These are phyloP conservation scores for Lasioglossum villosulum DNA, from an alignment of 2,888 invertebrate genomes.

Conservation along the genomic window DNA sequence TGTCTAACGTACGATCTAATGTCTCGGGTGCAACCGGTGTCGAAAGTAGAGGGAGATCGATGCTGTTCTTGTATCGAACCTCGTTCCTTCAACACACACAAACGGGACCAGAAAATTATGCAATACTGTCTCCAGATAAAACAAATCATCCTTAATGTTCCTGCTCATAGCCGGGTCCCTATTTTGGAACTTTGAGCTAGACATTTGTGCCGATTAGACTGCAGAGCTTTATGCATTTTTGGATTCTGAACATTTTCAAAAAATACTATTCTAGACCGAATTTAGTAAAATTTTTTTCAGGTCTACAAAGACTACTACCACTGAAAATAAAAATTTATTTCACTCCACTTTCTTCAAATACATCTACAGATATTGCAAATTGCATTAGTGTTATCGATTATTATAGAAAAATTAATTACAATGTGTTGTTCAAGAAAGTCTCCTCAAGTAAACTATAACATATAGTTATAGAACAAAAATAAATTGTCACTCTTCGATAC, in stretches of 20 bases:
- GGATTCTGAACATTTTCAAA: not conserved
- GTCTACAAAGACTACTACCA: not conserved
- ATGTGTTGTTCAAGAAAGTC: no score
- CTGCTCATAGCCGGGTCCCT: not conserved
- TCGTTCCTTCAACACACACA: not conserved
- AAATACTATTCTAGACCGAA: not conserved
- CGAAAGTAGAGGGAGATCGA: constrained; percentile 70
- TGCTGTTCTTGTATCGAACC: constrained; percentile 8
- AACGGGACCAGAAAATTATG: not conserved
- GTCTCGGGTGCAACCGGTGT: constrained; percentile 73
- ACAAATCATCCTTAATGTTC: not conserved
- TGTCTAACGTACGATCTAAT: constrained; percentile 83
- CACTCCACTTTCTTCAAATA: not conserved
- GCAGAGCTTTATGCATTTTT: not conserved
- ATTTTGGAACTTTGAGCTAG: not conserved
- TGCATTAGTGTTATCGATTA: no score
- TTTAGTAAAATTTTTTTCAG: not conserved
- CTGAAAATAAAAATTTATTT: not conserved
- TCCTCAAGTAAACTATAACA: no score
- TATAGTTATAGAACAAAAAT: not conserved
- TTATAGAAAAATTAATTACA: not conserved
- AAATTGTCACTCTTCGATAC: not conserved
- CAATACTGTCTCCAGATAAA: not conserved
- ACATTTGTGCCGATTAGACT: not conserved
- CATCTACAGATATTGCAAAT: no score